Base-by-base conservation (phyloP, 2,113 vertebrate species). In the Lathamus discolor region DNA sequence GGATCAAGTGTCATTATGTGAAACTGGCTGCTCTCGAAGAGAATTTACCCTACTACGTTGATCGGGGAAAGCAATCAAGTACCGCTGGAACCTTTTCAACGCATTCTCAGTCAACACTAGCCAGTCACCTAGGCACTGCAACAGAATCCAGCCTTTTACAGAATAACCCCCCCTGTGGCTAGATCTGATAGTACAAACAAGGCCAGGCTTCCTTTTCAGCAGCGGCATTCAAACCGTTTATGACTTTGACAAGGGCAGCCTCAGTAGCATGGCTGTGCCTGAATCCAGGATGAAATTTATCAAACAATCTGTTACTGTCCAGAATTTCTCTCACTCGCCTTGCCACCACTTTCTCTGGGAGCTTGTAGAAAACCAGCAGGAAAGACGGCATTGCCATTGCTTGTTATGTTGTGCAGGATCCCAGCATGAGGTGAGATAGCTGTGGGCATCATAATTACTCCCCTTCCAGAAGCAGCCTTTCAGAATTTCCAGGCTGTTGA, bases 131-230 rank as follows among this genome's bases (percentile, higher is more conserved):
- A 96, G 96, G 95, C 94, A 96, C 83, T 96, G 88, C 93, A 92
- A 94, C 78, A 96, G 96, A 97, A 96, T 88, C 88, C 92, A 95
- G 95, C 83, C 93, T 96, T 93, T 96, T 92, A 93, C 81, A 92
- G 84, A 95, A 91, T 43, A 89, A 84, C 81, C 84, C 95, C 46
- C 93, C 96, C 91, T 54, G 79, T 2, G 41, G 96, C 77, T 96
- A 96, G 96, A 95, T 96, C 96, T 97, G 95, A 97, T 96, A 96
- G 93, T 94, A 96, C 96, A 97, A 96, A 97, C 95, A 96, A 96
- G 96, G 93, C 95, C 91, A 89, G 94, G 95, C 95, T 97, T 97
- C 95, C 95, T 95, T 97, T 96, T 96, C 96, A 96, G 84, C 83
- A 37, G 49, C 2, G 17, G 80, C 75, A 96, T 96, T 95, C 93